Conservation (phyloP, 2,888 invertebrate genomes). For the Melieria crassipennis region DNA sequence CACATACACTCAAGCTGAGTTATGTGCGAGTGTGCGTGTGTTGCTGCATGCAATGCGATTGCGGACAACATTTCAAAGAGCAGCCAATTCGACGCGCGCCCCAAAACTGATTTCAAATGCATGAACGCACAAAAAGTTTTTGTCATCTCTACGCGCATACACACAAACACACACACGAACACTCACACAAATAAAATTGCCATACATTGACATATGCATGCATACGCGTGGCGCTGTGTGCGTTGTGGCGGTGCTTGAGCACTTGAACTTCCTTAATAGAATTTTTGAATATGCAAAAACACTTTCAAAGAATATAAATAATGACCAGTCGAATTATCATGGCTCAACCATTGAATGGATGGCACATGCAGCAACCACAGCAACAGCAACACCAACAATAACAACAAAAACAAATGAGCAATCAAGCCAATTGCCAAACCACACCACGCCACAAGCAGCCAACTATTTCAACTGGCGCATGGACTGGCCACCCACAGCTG, state of each 20-base stretch:
- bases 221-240: not conserved
- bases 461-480: no score
- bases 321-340: conserved; percentile 64
- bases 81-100: not conserved
- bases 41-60: not conserved
- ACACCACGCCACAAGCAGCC: no score
- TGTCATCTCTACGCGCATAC: conserved; percentile 12
- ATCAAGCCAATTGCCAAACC: no score
- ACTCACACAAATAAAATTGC: not conserved
- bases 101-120: conserved; percentile 32
- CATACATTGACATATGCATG: not conserved
- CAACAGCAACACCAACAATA: no score
- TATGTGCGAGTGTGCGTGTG: not conserved
- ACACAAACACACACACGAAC: conserved; percentile 26
- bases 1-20: not conserved
- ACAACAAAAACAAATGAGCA: no score
- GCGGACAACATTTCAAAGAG: not conserved
- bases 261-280: conserved; percentile 62
- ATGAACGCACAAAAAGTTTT: conserved; percentile 19
- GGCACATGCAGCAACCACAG: conserved; percentile 14
- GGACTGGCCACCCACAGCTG: no score
- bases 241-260: conserved; percentile 38
- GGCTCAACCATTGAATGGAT: conserved; percentile 21
- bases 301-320: conserved; percentile 64
- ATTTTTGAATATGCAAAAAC: conserved; percentile 64